phyloP scores from a whole-genome alignment of 2,113 vertebrate genomes.

The Xenus cinereus region DNA sequence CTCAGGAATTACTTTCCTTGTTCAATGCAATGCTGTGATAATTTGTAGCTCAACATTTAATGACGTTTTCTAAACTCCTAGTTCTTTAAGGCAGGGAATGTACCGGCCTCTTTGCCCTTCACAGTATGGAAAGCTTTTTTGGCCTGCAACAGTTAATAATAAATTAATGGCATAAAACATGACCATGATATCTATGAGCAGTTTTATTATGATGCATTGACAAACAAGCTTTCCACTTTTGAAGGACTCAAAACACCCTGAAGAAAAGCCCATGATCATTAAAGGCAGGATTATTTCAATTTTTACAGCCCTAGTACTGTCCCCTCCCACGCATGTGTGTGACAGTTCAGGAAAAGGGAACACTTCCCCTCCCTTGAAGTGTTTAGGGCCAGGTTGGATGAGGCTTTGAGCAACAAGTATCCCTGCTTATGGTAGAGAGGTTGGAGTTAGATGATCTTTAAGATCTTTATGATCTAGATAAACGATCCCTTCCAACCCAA shows the following conservation, averaged over 20 bases:
- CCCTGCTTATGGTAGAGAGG: rapidly evolving
- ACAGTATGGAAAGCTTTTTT: background rate
- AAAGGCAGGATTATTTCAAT: background rate
- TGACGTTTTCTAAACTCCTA: background rate
- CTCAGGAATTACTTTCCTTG: background rate
- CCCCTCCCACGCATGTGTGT: background rate
- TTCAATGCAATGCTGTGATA: background rate
- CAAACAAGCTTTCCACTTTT: background rate
- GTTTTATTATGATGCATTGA: background rate
- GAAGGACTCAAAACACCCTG: background rate
- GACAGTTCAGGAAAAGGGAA: background rate
- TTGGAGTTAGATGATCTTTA: background rate
- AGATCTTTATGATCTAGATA: too few species aligned
- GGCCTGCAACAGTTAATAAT: background rate
- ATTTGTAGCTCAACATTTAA: background rate
- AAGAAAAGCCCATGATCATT: background rate
- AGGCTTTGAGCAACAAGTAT: background rate
- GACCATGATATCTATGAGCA: background rate
- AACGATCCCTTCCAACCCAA: background rate
- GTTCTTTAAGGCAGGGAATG: background rate
- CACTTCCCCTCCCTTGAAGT: background rate
- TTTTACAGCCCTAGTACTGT: background rate
- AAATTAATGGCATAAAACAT: background rate
- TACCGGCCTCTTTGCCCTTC: background rate
- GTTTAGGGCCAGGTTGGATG: background rate